These are phyloP conservation scores for Umimayanthus kanabou DNA, from an alignment of 92 coral and sea anemone genomes.

Conservation along the genomic window DNA sequence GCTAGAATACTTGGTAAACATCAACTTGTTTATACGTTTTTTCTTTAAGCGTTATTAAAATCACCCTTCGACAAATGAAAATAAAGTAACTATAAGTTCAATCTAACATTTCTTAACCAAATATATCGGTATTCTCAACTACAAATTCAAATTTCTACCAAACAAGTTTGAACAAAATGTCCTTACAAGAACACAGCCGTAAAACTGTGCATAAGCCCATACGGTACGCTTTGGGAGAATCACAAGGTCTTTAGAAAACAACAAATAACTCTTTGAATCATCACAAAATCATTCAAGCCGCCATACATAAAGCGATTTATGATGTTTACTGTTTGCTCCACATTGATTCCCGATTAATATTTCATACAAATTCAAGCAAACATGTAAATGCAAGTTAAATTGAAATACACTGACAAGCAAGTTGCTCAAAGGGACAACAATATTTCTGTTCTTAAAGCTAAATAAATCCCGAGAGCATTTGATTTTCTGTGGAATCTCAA, in stretches of 20 bases:
- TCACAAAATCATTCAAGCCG: slow-evolving; percentile 18
- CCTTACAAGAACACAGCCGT: neutral
- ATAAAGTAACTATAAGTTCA: neutral
- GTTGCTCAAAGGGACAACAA: neutral
- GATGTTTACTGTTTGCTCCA: slow-evolving; percentile 16
- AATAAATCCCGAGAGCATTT: neutral
- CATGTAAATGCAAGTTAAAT: neutral
- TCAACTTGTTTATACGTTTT: neutral
- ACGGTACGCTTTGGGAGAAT: neutral
- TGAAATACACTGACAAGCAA: neutral
- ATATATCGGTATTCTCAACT: neutral
- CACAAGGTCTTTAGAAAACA: neutral
- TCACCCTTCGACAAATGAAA: neutral
- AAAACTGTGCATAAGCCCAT: neutral
- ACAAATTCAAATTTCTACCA: neutral
- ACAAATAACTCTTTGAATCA: neutral
- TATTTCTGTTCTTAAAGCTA: neutral
- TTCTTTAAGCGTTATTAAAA: neutral
- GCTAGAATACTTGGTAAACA: neutral
- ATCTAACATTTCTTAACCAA: neutral
- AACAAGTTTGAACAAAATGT: neutral
- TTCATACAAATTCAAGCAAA: slow-evolving; percentile 31
- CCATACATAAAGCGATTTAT: slow-evolving; percentile 24
- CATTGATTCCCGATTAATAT: slow-evolving; percentile 28
- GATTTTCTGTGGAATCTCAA: neutral